Evolutionary conservation across 2,888 invertebrate genomes (phyloP).

Genomic region (Phlogophora meticulosa): DNA sequence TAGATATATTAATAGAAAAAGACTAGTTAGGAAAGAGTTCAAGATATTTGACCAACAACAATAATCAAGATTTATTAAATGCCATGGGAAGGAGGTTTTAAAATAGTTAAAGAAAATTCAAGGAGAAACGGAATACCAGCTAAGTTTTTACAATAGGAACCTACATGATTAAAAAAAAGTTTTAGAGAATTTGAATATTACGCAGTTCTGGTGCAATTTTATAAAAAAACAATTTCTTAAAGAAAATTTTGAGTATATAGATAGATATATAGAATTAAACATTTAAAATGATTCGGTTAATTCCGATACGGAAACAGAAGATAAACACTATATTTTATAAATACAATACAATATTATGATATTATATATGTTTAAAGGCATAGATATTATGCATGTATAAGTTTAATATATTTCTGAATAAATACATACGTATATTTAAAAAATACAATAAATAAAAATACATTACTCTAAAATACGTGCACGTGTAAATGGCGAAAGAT

Average conservation of each 20-base stretch:
- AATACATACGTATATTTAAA: conserved; percentile 14
- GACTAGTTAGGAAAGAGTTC: conserved; percentile 27
- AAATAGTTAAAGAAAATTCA: not conserved
- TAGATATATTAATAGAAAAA: conserved; percentile 3
- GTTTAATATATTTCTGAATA: conserved; percentile 9
- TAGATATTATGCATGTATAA: not conserved
- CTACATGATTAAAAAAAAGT: not conserved
- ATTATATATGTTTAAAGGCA: conserved; percentile 12
- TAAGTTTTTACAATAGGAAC: not conserved
- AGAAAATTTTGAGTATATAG: not conserved
- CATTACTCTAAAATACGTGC: conserved; percentile 31
- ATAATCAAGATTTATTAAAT: not conserved
- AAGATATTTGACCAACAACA: conserved; percentile 5
- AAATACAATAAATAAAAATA: conserved; percentile 26
- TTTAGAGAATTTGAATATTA: not conserved
- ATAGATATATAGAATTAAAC: not conserved
- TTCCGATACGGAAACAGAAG: not conserved
- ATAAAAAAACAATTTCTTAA: not conserved
- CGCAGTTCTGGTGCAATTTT: conserved; percentile 18
- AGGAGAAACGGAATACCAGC: not conserved
- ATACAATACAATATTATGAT: not conserved
- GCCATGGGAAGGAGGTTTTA: not conserved
- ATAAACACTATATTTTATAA: not conserved
- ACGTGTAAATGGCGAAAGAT: conserved; percentile 46
- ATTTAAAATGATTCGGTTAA: conserved; percentile 5